These are phyloP conservation scores for Yasuhikotakia modesta DNA, from an alignment of 2,797 vertebrate genomes.

Conservation along the genomic window DNA sequence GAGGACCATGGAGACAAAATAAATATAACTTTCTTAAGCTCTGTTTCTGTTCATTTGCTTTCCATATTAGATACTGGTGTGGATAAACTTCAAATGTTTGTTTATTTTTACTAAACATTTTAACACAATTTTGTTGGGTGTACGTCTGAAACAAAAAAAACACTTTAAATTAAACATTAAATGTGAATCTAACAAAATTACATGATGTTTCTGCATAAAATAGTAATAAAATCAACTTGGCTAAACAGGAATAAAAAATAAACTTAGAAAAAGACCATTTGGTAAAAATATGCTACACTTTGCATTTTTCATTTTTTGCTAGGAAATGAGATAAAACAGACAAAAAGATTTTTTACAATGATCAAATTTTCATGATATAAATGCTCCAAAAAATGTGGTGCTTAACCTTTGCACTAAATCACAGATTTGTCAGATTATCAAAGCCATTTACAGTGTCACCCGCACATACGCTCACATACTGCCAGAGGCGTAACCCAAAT, in stretches of 20 bases:
- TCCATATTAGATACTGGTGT: not conserved
- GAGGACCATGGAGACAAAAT: not conserved
- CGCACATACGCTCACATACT: not conserved
- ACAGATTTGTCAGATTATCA: not conserved
- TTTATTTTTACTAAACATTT: not conserved
- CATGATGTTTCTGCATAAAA: not conserved
- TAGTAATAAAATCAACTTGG: too few species aligned
- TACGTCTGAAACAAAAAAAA: not conserved
- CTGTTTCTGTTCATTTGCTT: not conserved
- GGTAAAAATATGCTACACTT: too few species aligned
- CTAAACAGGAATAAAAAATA: too few species aligned
- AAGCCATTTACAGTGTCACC: slow-evolving; percentile 6
- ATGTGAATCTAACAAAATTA: not conserved
- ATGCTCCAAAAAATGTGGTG: not conserved
- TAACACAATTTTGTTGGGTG: not conserved
- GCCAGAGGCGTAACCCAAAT: not conserved
- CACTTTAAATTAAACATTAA: not conserved
- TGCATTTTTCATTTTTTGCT: too few species aligned
- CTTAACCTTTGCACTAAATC: slow-evolving; percentile 3
- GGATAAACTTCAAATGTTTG: not conserved
- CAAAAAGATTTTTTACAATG: too few species aligned
- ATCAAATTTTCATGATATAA: not conserved
- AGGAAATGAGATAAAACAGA: too few species aligned
- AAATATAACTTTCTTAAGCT: not conserved
- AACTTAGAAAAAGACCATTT: too few species aligned